Percentiles rank a stretch among this genome's conserved stretches.
These are phyloP conservation scores for Todiramphus chloris DNA, from an alignment of 2,113 vertebrate species.

Conservation along the genomic window DNA sequence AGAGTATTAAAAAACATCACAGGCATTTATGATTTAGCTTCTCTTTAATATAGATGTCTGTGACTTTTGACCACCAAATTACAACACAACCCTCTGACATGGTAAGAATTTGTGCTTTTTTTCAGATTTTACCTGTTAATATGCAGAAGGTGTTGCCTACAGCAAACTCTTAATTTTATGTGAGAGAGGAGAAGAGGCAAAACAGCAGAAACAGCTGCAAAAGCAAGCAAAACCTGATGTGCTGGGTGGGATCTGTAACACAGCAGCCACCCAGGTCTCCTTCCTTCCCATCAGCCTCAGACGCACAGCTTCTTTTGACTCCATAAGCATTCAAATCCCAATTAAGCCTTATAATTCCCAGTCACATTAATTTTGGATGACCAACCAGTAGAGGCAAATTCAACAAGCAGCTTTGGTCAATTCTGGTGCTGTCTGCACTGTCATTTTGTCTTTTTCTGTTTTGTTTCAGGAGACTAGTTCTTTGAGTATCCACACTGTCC, in stretches of 20 bases:
- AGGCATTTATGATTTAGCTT: background rate
- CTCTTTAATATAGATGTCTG: background rate
- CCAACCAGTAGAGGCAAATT: background rate
- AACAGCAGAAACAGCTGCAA: background rate
- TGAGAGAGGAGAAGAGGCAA: background rate
- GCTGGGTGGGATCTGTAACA: background rate
- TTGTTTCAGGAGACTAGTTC: background rate
- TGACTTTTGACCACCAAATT: conserved; percentile 1
- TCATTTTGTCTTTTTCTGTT: background rate
- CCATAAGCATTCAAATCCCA: background rate
- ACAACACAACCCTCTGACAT: background rate
- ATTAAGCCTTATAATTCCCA: background rate
- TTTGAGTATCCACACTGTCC: background rate
- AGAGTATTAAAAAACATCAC: background rate
- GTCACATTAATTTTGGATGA: background rate
- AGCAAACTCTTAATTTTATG: background rate
- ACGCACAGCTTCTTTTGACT: background rate
- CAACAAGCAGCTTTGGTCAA: background rate
- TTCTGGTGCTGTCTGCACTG: background rate
- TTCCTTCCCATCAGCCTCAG: background rate
- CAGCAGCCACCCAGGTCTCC: background rate
- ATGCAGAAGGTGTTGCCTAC: background rate
- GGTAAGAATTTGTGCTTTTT: background rate
- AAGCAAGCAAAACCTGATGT: background rate
- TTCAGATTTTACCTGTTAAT: background rate